Percentiles rank a stretch among this genome's conserved stretches.
These are phyloP conservation scores for Drosophila ohnishii DNA, from an alignment of 1,140 invertebrate genomes.

Conservation along the genomic window DNA sequence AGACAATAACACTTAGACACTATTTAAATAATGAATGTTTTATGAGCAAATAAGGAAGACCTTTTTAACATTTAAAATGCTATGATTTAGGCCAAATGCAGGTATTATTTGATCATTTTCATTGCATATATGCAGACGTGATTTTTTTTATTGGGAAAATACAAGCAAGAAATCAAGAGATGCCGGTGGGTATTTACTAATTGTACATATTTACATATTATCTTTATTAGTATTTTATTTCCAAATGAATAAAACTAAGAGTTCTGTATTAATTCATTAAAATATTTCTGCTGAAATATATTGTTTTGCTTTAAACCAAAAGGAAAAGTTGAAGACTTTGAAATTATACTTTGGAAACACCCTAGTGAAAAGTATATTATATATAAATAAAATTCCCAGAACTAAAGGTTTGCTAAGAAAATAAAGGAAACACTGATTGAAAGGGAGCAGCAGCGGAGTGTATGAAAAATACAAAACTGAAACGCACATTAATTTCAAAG, in stretches of 20 bases:
- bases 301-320: not conserved
- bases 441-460: conserved; percentile 11
- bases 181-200: conserved; percentile 12
- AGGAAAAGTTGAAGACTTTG: not conserved
- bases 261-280: conserved; percentile 23
- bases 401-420: not conserved
- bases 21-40: conserved; percentile 17
- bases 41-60: too few relatives aligned
- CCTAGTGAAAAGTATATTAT: not conserved
- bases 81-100: not conserved
- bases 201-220: conserved; percentile 20
- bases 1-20: conserved; percentile 15
- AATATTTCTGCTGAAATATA: not conserved
- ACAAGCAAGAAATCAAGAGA: conserved; percentile 19
- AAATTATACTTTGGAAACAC: not conserved
- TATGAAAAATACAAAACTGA: conserved; percentile 14
- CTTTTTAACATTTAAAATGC: conserved; percentile 25
- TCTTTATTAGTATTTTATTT: too few relatives aligned
- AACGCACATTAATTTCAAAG: conserved; percentile 17
- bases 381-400: not conserved
- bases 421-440: not conserved
- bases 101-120: conserved; percentile 1
- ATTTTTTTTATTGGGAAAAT: conserved; percentile 22
- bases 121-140: not conserved
- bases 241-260: conserved; percentile 54